Conservation (phyloP, 2,797 vertebrate species). For the Poecilia gillii region DNA sequence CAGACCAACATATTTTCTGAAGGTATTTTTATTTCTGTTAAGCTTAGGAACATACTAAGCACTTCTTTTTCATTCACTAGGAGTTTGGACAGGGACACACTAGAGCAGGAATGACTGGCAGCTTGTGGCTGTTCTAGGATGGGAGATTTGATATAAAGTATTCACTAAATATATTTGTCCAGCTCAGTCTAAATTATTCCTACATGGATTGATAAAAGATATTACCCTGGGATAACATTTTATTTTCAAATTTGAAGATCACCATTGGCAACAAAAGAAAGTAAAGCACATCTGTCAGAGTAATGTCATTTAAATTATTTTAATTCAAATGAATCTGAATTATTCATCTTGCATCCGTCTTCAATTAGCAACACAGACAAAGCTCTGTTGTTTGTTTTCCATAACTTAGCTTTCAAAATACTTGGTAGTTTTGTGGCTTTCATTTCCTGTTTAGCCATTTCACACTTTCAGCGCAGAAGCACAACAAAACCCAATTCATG, state of each 20-base stretch:
- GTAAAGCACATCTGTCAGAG: not conserved
- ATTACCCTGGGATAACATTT: not conserved
- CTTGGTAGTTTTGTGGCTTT: not conserved
- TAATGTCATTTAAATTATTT: not conserved
- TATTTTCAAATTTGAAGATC: not conserved
- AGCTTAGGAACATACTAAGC: not conserved
- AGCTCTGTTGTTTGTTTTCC: not conserved
- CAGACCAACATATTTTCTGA: not conserved
- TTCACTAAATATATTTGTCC: too few species aligned
- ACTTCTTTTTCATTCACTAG: not conserved
- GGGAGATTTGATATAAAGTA: not conserved
- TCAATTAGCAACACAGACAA: not conserved
- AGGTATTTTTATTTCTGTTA: not conserved
- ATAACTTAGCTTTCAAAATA: not conserved
- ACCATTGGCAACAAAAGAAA: not conserved
- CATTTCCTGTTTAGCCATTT: conserved; percentile 3
- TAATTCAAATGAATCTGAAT: not conserved
- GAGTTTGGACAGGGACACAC: not conserved
- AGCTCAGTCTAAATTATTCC: not conserved
- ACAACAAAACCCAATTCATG: not conserved
- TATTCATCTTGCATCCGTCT: not conserved
- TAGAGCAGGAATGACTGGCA: not conserved
- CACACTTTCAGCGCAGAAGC: not conserved
- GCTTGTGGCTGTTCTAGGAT: not conserved
- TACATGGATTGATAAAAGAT: not conserved